Base-by-base conservation (phyloP, 2,113 vertebrate genomes). In the Pollachius pollachius region DNA sequence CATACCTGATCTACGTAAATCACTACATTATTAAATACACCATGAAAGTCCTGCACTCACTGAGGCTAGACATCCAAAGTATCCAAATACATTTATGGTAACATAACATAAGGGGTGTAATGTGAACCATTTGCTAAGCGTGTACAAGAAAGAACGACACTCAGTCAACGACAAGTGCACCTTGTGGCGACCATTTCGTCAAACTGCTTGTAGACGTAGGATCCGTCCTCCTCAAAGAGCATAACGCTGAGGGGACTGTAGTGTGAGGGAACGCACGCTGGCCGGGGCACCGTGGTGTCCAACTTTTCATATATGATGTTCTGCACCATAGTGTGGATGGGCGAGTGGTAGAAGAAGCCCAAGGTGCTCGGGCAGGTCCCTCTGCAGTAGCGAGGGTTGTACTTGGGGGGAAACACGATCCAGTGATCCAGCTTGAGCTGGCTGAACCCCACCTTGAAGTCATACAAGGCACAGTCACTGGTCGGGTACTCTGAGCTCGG, bases 371-470 rank as follows among this genome's bases (percentile, higher is more conserved):
- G 96, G 74, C 97, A 99, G 72, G 90, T 88, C 0, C 97, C 97
- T 69, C 94, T 93, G 87, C 97, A 99, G 83, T 95, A 98, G 62
- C 94, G 95, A 0, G 97, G 96, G 87, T 95, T 98, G 86, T 98
- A 99, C 16, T 93, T 81, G 23, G 93, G 93, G 0, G 97, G 97
- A 0, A 94, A 96, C 57, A 98, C 94, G 15, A 99, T 98, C 97
- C 97, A 98, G 57, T 89, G 92, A 82, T 97, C 95, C 90, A 97
- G 94, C 6, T 93, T 93, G 9, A 99, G 93, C 68, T 99, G 96
- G 72, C 93, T 94, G 41, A 99, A 99, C 56, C 92, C 93, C 0
- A 99, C 92, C 19, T 92, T 91, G 68, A 98, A 96, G 77, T 92
- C 93, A 59, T 96, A 95, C 60, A 99, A 92, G 82, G 94, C 93